Percentiles rank a stretch among this genome's conserved stretches.
Conservation (phyloP, 2,113 vertebrate species). For the Ptilorrhoa leucosticta region DNA sequence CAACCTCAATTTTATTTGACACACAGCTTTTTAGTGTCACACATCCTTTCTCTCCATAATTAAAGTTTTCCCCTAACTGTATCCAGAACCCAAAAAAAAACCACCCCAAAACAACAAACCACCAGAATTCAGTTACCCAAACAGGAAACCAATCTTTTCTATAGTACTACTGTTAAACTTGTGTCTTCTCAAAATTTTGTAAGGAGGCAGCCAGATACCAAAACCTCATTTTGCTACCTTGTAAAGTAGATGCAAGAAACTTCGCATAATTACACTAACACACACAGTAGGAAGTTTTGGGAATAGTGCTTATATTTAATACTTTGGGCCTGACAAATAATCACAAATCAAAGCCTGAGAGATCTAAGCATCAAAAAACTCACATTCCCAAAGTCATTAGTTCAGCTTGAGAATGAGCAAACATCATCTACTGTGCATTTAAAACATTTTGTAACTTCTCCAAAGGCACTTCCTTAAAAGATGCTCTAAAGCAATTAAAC, state of each 20-base stretch:
- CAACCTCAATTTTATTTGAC: neutral
- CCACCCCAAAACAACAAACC: neutral
- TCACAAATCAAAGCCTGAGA: neutral
- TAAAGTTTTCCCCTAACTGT: neutral
- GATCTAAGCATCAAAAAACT: neutral
- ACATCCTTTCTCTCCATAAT: neutral
- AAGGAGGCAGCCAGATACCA: neutral
- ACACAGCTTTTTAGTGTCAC: neutral
- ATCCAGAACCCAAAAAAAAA: neutral
- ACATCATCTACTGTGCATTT: neutral
- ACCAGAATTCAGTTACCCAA: neutral
- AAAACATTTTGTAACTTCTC: neutral
- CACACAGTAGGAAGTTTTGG: neutral
- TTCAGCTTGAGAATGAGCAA: neutral
- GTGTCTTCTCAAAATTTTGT: neutral
- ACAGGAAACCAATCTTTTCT: neutral
- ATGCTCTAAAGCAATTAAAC: neutral
- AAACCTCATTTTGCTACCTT: neutral
- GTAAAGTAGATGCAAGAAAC: neutral
- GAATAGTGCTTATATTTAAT: neutral
- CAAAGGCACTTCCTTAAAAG: neutral
- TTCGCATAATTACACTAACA: neutral
- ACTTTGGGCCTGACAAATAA: neutral
- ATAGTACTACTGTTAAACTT: neutral
- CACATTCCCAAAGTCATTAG: neutral